Evolutionary conservation across 37 sponge, comb jelly and placozoan species (phyloP).

Genomic region (Chondrilla cf. caribensis): DNA sequence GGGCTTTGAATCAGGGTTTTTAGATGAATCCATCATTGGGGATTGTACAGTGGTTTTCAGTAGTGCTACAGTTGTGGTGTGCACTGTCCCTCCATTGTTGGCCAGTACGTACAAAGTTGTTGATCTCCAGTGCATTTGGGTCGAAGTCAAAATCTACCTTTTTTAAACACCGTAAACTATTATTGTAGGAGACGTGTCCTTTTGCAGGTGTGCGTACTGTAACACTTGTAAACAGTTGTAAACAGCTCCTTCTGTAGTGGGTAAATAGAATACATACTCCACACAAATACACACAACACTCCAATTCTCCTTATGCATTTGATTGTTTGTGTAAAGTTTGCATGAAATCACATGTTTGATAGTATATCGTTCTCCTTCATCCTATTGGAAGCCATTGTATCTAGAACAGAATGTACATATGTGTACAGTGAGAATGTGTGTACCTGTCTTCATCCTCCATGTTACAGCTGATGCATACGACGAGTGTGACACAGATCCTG

Average conservation of each 20-base stretch:
- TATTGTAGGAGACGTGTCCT: slow-evolving; percentile 62
- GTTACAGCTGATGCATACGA: slow-evolving; percentile 50
- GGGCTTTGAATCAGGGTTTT: slow-evolving; percentile 42
- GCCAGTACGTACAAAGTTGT: slow-evolving; percentile 41
- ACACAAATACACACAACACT: too few species aligned
- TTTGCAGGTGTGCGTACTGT: too few species aligned
- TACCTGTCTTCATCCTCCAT: slow-evolving; percentile 41
- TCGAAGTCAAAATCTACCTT: slow-evolving; percentile 9
- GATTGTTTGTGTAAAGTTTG: too few species aligned
- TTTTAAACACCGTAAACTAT: slow-evolving; percentile 51
- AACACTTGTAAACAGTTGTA: slow-evolving; percentile 34
- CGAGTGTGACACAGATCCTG: slow-evolving; percentile 74
- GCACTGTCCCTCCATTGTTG: slow-evolving; percentile 36
- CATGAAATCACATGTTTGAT: too few species aligned
- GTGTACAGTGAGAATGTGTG: slow-evolving; percentile 60
- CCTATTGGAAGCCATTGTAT: too few species aligned
- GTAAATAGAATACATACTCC: slow-evolving; percentile 52
- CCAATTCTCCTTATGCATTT: too few species aligned
- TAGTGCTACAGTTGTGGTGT: slow-evolving; percentile 24
- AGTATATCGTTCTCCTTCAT: too few species aligned
- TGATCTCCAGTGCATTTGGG: slow-evolving; percentile 36
- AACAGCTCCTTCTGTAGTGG: slow-evolving; percentile 51
- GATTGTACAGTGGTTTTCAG: slow-evolving; percentile 17
- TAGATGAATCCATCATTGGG: slow-evolving; percentile 2
- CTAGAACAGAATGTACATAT: not conserved